Evolutionary conservation across 2,113 vertebrate genomes (phyloP).

Genomic region (Merops nubicus): DNA sequence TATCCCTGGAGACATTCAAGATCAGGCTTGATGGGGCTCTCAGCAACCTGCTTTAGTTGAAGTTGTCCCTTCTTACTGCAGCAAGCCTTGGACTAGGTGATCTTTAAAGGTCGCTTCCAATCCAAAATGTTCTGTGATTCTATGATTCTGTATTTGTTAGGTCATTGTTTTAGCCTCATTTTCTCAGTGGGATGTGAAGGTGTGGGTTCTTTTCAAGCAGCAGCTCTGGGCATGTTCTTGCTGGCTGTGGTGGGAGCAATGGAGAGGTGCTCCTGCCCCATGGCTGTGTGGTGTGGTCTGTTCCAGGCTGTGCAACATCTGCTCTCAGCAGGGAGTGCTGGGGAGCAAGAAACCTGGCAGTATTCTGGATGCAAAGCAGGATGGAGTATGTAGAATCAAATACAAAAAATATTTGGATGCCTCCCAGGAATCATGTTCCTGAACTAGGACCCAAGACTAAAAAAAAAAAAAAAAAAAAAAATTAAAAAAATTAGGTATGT

Average conservation of each 20-base stretch:
- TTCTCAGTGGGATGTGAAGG: not conserved
- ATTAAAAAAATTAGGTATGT: not conserved
- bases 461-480: not conserved
- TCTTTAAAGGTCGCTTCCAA: too few relatives aligned
- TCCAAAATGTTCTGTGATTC: too few relatives aligned
- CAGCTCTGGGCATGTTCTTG: not conserved
- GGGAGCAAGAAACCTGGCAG: not conserved
- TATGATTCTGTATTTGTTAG: not conserved
- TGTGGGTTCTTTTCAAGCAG: not conserved
- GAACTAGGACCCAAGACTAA: not conserved
- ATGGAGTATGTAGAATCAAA: not conserved
- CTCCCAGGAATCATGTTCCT: not conserved
- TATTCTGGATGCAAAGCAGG: not conserved
- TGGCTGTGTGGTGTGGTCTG: not conserved
- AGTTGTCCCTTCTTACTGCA: too few relatives aligned
- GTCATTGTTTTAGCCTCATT: not conserved
- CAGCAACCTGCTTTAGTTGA: too few relatives aligned
- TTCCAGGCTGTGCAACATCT: not conserved
- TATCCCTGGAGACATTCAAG: too few relatives aligned
- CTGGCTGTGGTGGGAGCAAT: not conserved
- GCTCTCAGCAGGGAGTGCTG: not conserved
- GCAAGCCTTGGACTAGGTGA: too few relatives aligned
- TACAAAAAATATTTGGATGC: not conserved
- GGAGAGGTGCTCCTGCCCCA: not conserved
- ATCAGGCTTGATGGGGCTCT: too few relatives aligned